Base-by-base conservation (phyloP, 2,797 vertebrate species). In the Leptatherina wallacei region DNA sequence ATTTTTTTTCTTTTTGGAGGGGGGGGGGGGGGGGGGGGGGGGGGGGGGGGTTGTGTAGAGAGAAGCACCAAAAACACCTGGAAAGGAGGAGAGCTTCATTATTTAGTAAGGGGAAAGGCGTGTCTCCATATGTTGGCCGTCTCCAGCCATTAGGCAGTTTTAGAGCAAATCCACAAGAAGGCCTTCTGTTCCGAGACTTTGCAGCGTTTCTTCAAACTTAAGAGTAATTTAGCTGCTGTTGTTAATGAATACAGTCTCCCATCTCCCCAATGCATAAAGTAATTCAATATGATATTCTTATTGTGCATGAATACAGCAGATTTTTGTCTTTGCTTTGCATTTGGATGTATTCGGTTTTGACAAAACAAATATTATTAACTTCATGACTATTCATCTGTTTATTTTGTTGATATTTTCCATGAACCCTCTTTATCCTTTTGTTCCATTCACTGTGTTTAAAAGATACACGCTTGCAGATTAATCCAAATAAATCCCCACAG, bases 81-180 rank as follows among this genome's bases (percentile, higher is more conserved):
- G 86, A 71, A 64, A 84, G 81, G 81, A 81, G 78, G 75, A 81
- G 76, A 85, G 65, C 30, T 52, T 88, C 75, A 83, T 89, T 83
- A 83, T 80, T 89, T 68, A 80, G 52, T 54, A 59, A 83, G 76
- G 73, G 65, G 60, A 44, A 67, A 83, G 81, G 85, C 35, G 69
- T 85, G 78, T 73, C 73, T 80, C 79, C 83, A 82, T 87, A 86
- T 88, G 88, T 62, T 71, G 73, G 80, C 71, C 73, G 64, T 87
- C 88, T 85, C 14, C 67, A 86, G 71, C 75, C 66, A 84, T 86
- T 75, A 88, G 65, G 38, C 54, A 40, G 52, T 29, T n/a, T 4
- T 66, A 70, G 40, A 77, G 38, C 64, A 49, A 74, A 77, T 79
- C 66, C 77, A 12, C 64, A 29, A 55, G 24, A 68, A 61, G 13